Percentiles rank a stretch among this genome's conserved stretches.
These are phyloP conservation scores for Drosophila prostipennis DNA, from an alignment of 2,888 invertebrate genomes.

Conservation along the genomic window DNA sequence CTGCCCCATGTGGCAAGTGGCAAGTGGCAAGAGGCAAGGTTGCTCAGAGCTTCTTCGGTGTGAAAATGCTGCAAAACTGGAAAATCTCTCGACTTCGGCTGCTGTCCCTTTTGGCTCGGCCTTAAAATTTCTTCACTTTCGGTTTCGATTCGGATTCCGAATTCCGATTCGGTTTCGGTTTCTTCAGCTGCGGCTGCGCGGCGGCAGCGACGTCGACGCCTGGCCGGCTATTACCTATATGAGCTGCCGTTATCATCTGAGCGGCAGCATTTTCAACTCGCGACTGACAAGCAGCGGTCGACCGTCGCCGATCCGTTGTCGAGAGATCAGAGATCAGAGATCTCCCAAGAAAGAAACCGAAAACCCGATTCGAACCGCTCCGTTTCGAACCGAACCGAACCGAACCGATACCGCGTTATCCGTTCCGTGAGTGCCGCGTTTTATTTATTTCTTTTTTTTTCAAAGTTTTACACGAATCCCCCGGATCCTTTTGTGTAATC, in stretches of 20 bases:
- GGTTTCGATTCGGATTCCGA: conserved; percentile 25
- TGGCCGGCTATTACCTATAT: conserved; percentile 77
- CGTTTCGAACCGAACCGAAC: not conserved
- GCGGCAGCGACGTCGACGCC: conserved; percentile 50
- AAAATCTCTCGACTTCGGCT: conserved; percentile 6
- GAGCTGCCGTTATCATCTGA: conserved; percentile 81
- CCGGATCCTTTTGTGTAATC: conserved; percentile 15
- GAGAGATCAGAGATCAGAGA: conserved; percentile 21
- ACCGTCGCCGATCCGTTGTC: conserved; percentile 23
- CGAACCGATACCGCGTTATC: conserved; percentile 12
- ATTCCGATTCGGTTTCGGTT: conserved; percentile 2
- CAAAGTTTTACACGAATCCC: conserved; percentile 1
- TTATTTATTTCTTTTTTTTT: conserved; percentile 4
- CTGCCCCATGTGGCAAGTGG: conserved; percentile 8
- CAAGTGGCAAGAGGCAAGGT: conserved; percentile 1
- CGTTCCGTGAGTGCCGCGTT: conserved; percentile 7
- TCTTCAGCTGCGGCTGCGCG: conserved; percentile 30
- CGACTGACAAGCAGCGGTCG: conserved; percentile 83
- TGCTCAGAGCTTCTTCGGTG: conserved; percentile 11
- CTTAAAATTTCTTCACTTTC: conserved; percentile 72
- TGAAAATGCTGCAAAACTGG: conserved; percentile 66
- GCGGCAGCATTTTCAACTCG: conserved; percentile 83
- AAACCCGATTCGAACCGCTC: not conserved
- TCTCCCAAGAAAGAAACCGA: not conserved
- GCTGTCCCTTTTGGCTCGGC: conserved; percentile 37